Base-by-base conservation (phyloP, 1,140 invertebrate genomes). In the Drosophila nigromelanica region DNA sequence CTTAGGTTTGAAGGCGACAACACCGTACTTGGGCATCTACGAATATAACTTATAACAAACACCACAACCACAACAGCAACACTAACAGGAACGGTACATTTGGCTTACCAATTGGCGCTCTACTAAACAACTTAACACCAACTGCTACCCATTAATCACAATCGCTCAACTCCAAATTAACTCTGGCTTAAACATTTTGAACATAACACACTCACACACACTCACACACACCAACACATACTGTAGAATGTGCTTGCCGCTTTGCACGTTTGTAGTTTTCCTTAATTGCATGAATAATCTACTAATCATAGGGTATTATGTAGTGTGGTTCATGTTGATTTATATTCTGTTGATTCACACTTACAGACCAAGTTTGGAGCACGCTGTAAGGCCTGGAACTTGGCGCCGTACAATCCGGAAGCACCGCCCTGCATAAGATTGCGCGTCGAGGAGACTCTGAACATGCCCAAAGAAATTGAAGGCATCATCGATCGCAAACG, bases 341-440 rank as follows among this genome's bases (percentile, higher is more conserved):
- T 4, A 27, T 27, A 5, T 33, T 21, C 27, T 5, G 12, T 24
- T 51, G 15, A 43, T n/a, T 8, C 48, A 33, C 47, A 91, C 12
- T 91, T 91, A 12, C 92, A 96, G 95, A 94, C 92, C 55, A 96
- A 96, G 89, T 96, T 96, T 90, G 94, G 93, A 72, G 94, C 95
- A 24, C 92, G 95, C 63, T 95, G 95, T 51, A 93, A 95, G 82
- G 95, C 94, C 10, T 96, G 95, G 95, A 92, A 93, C 33, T 94
- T 96, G 77, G 93, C 94, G 54, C 92, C 93, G 2, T 92, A 93
- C 40, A 94, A 94, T 75, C 93, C 92, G 12, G 93, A 93, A 39
- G 92, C 92, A 59, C 92, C 92, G 56, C 93, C 94, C 5, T 92
- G 93, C 24, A 92, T 95, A 12, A 94, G 94, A 54, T 55, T 95